Percentiles rank a stretch among this genome's conserved stretches.
Conservation (phyloP, 1,140 invertebrate genomes). For the Zaprionus ghesquierei region DNA sequence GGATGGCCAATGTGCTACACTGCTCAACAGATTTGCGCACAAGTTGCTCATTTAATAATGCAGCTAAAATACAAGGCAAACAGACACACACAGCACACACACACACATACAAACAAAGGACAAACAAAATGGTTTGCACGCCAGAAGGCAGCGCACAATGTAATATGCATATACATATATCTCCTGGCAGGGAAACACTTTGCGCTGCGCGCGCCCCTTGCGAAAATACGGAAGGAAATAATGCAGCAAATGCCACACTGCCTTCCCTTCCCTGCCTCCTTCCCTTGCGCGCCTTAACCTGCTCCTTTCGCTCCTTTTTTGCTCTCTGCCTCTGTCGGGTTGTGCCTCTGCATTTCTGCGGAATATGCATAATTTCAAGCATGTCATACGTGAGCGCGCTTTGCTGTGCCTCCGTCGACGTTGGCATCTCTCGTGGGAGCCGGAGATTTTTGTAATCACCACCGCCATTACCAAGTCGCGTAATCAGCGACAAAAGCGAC, state of each 20-base stretch:
- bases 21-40: slow-evolving; percentile 66
- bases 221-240: slow-evolving; percentile 70
- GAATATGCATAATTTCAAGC: slow-evolving; percentile 77
- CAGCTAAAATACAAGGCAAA: slow-evolving; percentile 55
- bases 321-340: slow-evolving; percentile 14
- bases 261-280: not conserved
- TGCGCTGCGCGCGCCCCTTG: slow-evolving; percentile 28
- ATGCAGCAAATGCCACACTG: slow-evolving; percentile 69
- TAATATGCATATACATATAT: slow-evolving; percentile 70
- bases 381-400: slow-evolving; percentile 63
- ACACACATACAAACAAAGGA: not conserved
- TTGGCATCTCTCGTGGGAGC: slow-evolving; percentile 5
- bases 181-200: slow-evolving; percentile 54
- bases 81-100: slow-evolving; percentile 25
- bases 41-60: slow-evolving; percentile 78
- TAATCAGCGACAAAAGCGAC: slow-evolving; percentile 68
- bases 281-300: not conserved
- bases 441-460: slow-evolving; percentile 71
- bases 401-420: slow-evolving; percentile 9
- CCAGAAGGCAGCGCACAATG: slow-evolving; percentile 57
- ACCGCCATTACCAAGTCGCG: slow-evolving; percentile 70
- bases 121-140: slow-evolving; percentile 7
- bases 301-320: slow-evolving; percentile 30
- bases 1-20: slow-evolving; percentile 35
- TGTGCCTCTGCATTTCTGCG: slow-evolving; percentile 54